phyloP scores from a whole-genome alignment of 2,113 vertebrate genomes.

The Pao palembangensis region DNA sequence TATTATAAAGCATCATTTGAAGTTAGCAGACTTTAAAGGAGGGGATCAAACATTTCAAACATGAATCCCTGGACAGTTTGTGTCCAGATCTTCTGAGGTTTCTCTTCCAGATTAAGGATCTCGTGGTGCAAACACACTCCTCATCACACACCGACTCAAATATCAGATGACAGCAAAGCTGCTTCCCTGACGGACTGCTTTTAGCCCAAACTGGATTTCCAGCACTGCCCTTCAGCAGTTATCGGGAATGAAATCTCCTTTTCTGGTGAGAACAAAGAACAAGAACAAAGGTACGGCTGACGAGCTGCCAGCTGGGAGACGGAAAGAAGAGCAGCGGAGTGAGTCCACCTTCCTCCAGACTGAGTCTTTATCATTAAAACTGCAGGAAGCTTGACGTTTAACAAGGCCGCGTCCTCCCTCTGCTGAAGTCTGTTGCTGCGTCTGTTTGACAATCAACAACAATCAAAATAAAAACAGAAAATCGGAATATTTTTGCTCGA shows the following conservation, averaged over 20 bases:
- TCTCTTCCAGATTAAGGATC: neutral
- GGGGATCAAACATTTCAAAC: too few species aligned
- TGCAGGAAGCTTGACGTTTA: conserved; percentile 25
- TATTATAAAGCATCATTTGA: too few species aligned
- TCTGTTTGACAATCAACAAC: neutral
- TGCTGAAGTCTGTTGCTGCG: neutral
- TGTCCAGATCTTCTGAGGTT: too few species aligned
- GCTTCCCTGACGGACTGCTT: conserved; percentile 1
- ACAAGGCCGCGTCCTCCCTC: conserved; percentile 1
- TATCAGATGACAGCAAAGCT: conserved; percentile 2
- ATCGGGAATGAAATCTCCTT: conserved; percentile 39
- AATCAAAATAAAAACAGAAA: neutral
- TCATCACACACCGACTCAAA: conserved; percentile 13
- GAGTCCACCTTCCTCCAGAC: conserved; percentile 12
- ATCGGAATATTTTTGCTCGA: neutral
- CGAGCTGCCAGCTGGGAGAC: conserved; percentile 27
- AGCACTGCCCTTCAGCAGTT: conserved; percentile 34
- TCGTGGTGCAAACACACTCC: conserved; percentile 8
- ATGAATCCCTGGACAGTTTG: too few species aligned
- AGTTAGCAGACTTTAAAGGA: too few species aligned
- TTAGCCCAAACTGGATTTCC: neutral
- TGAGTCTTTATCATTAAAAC: conserved; percentile 27
- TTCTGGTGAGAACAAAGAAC: conserved; percentile 24
- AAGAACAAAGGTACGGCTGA: conserved; percentile 35
- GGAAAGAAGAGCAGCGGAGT: conserved; percentile 6